Evolutionary conservation across 2,113 vertebrate species (phyloP).

Genomic region (Thymallus thymallus): DNA sequence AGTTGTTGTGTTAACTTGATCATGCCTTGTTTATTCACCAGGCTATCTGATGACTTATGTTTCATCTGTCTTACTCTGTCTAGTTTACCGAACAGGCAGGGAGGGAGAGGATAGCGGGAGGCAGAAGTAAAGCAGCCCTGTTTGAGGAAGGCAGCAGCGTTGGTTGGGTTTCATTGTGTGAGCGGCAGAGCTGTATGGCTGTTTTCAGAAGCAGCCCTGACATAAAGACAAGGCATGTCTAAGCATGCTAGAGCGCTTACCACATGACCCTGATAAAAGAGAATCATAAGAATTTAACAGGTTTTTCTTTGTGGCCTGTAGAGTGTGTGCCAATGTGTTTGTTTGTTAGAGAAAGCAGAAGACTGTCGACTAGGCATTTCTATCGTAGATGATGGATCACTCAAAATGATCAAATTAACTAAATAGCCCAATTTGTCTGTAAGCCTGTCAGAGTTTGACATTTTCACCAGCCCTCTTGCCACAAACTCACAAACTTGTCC

Average conservation of each 20-base stretch:
- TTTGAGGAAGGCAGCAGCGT: conserved; percentile 38
- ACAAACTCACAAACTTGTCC: too few relatives aligned
- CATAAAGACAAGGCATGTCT: conserved; percentile 25
- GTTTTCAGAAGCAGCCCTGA: conserved; percentile 16
- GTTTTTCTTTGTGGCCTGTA: not conserved
- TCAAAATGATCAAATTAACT: too few relatives aligned
- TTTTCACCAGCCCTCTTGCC: too few relatives aligned
- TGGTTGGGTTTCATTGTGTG: conserved; percentile 1
- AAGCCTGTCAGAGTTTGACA: too few relatives aligned
- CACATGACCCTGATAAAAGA: conserved; percentile 22
- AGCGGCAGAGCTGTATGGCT: not conserved
- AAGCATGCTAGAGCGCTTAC: conserved; percentile 32
- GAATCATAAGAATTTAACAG: not conserved
- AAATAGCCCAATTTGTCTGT: too few relatives aligned
- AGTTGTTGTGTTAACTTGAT: too few relatives aligned
- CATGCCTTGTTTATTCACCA: too few relatives aligned
- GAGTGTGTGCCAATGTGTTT: not conserved
- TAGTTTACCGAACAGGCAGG: conserved; percentile 29
- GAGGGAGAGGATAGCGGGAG: not conserved
- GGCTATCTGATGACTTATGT: too few relatives aligned
- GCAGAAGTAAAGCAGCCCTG: conserved; percentile 20
- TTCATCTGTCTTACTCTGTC: conserved; percentile 34
- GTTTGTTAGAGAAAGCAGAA: not conserved
- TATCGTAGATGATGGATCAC: too few relatives aligned
- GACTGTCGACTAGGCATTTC: too few relatives aligned